Evolutionary conservation across 1,140 invertebrate genomes (phyloP), one percentile per base, ranked within the genome.

Genomic region (Parasteatoda tepidariorum): DNA sequence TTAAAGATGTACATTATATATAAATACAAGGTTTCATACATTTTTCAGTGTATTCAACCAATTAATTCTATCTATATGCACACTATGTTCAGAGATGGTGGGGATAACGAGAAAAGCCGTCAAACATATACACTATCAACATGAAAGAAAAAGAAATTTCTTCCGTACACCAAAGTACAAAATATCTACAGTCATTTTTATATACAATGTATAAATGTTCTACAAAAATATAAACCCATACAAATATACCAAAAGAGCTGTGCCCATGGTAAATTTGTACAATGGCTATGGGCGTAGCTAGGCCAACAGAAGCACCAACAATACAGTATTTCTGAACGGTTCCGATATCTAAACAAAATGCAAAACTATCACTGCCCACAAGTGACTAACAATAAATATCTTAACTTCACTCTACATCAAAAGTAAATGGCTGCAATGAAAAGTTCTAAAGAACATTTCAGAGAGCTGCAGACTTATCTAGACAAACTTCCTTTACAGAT

Each of bases 171-270:
- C 76, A 48, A 67, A 31, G 31, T 66, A 59, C 59, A 68, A 68
- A 81, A 68, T 82, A 82, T 82, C 78, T 82, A 82, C 78, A 82
- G 1, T 82, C 68, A 62, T 70, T 70, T 70, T 71, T 82, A 82
- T 82, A 15, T 82, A 82, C 78, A 82, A 71, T 82, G 78, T 82
- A 82, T 82, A 82, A 71, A 71, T 66, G 66, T 61, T 70, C 78
- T 82, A 82, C 78, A 82, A 82, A 82, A 82, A 82, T n/a, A n/a
- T 82, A 82, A 82, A 82, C 78, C 66, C 78, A 82, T 70, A 82
- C 66, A 82, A 82, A 82, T 70, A 41, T 82, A 82, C 67, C 54
- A 82, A 13, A 48, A 76, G 75, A 78, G 67, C 75, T 82, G 61
- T 54, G 41, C 78, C 67, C 78, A 82, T 71, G 78, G 26, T 82